Base-by-base conservation (phyloP, 2,113 vertebrate species). In the Macroglossus sobrinus region DNA sequence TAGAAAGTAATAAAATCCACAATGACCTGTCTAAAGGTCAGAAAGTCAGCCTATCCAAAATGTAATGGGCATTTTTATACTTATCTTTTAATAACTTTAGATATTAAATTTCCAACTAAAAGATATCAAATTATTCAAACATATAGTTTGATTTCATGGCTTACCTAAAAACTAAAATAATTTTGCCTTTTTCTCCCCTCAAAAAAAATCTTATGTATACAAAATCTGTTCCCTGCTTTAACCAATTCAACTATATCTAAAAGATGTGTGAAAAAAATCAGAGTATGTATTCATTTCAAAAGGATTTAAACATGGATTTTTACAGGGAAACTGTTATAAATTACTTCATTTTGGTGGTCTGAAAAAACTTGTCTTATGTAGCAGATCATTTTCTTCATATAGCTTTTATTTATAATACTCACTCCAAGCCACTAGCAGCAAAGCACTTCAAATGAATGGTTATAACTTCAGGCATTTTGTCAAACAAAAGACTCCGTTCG, bases 401-500 rank as follows among this genome's bases (percentile, higher is more conserved):
- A 72, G 47, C 57, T 84, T 84, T 91, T 82, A 93, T 91, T 95
- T 81, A 84, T 47, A 88, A 98, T 98, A 99, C 99, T 99, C 98
- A 99, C 99, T 99, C 99, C 33, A 99, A 97, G 94, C 99, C 98
- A 98, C 99, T 99, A 98, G 99, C 99, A 93, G 99, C 99, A 99
- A 99, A 99, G 98, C 99, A 99, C 98, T 99, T 99, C 95, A 99
- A 99, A 95, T 99, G 99, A 97, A 99, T 99, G 30, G 99, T 99
- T 98, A 99, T 98, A 57, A 99, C 99, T 98, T 99, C 99, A 12
- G 99, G 99, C 93, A 99, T 99, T 98, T 99, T 99, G 96, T 99
- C 99, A 95, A 99, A 99, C 90, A 99, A 97, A 80, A 99, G 99
- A 98, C 99, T 99, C 92, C 99, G 98, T 97, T 99, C 99, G 0